These are phyloP conservation scores for Dinocampus coccinellae DNA, from an alignment of 2,888 invertebrate genomes.

Conservation along the genomic window DNA sequence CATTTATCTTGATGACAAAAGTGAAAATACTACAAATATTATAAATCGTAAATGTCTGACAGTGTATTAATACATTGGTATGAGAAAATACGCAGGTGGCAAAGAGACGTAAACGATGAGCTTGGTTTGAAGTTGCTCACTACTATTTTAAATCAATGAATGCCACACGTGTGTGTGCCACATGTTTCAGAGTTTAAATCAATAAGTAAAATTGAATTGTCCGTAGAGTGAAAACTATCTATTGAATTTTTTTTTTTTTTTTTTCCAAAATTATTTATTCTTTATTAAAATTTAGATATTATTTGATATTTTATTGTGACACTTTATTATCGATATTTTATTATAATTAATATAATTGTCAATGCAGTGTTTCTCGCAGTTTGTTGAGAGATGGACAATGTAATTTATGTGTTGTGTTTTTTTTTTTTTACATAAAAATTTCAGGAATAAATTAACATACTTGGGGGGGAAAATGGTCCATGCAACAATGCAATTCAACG, in stretches of 20 bases:
- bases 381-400: too few species aligned
- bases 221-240: background rate
- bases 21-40: background rate
- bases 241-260: too few species aligned
- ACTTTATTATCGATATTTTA: too few species aligned
- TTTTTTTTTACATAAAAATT: too few species aligned
- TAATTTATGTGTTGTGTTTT: too few species aligned
- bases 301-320: too few species aligned
- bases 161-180: background rate
- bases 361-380: too few species aligned
- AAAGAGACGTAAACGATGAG: background rate
- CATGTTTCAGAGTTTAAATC: background rate
- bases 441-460: background rate
- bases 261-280: too few species aligned
- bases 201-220: background rate
- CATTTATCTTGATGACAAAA: background rate
- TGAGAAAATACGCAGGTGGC: background rate
- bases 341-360: background rate
- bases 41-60: background rate
- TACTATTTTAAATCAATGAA: conserved; percentile 3
- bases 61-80: background rate
- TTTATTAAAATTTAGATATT: too few species aligned
- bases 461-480: background rate
- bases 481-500: background rate
- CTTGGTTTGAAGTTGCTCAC: background rate